A percentile compares a stretch with the other conserved stretches of the same genome.
These are phyloP conservation scores for Falcaria lacertinaria DNA, from an alignment of 2,888 invertebrate species.

Conservation along the genomic window DNA sequence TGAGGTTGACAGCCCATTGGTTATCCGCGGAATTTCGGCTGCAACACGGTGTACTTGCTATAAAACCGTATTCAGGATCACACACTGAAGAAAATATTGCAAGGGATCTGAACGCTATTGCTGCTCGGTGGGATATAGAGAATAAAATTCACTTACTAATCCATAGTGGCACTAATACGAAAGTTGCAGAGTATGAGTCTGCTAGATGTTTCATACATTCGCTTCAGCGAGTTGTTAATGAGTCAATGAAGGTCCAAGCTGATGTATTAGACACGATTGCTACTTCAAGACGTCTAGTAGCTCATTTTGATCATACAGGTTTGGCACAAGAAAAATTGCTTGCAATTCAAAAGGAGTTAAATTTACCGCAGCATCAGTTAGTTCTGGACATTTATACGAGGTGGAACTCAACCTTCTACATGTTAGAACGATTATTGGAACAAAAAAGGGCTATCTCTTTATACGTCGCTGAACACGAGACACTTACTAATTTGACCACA, in stretches of 20 bases:
- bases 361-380: not conserved
- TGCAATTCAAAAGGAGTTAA: not conserved
- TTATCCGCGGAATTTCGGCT: slow-evolving; percentile 19
- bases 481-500: slow-evolving; percentile 13
- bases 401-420: slow-evolving; percentile 25
- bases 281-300: slow-evolving; percentile 5
- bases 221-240: slow-evolving; percentile 1
- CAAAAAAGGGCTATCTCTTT: slow-evolving; percentile 21
- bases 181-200: slow-evolving; percentile 23
- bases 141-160: slow-evolving; percentile 26
- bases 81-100: slow-evolving; percentile 32
- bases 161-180: slow-evolving; percentile 30
- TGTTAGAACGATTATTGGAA: slow-evolving; percentile 20
- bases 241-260: not conserved
- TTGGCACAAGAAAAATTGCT: slow-evolving; percentile 12
- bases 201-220: slow-evolving; percentile 29
- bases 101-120: slow-evolving; percentile 24
- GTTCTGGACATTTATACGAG: slow-evolving; percentile 11
- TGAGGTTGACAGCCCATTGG: slow-evolving; percentile 26
- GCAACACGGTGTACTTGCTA: slow-evolving; percentile 20
- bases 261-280: too few relatives aligned
- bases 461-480: slow-evolving; percentile 17
- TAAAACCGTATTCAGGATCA: slow-evolving; percentile 20
- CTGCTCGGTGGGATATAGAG: slow-evolving; percentile 28
- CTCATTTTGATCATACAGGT: slow-evolving; percentile 17